phyloP scores from a whole-genome alignment of 2,888 invertebrate genomes.

The Cryptocephalus moraei region DNA sequence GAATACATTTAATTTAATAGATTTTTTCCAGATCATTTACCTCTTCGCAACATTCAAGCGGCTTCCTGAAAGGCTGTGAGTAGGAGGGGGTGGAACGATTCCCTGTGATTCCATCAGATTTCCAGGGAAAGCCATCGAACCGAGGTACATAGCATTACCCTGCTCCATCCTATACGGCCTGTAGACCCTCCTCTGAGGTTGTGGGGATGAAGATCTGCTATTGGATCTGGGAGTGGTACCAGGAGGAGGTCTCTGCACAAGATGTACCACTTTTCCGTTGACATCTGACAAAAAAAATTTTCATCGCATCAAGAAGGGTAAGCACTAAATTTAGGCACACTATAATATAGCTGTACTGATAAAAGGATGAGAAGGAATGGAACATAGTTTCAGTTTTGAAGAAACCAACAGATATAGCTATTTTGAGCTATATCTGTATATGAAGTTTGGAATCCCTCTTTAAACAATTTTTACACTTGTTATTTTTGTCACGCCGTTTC shows the following conservation, averaged over 20 bases:
- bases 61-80: constrained; percentile 41
- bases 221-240: constrained; percentile 21
- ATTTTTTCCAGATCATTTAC: constrained; percentile 12
- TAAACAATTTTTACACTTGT: too few species aligned
- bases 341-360: not conserved
- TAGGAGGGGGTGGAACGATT: constrained; percentile 40
- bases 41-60: constrained; percentile 42
- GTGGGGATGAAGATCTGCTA: constrained; percentile 22
- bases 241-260: constrained; percentile 83
- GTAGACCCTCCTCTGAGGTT: constrained; percentile 21
- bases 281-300: constrained; percentile 50
- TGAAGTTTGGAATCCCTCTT: too few species aligned
- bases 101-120: constrained; percentile 38
- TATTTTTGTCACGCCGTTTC: too few species aligned
- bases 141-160: constrained; percentile 47
- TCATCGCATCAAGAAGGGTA: not conserved
- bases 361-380: not conserved
- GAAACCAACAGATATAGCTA: too few species aligned
- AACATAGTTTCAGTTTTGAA: too few species aligned
- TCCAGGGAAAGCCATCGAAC: constrained; percentile 48
- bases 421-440: too few species aligned
- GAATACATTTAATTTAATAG: not conserved
- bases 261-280: constrained; percentile 83
- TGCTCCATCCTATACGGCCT: constrained; percentile 20
- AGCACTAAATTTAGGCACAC: not conserved